Conservation (phyloP, 2,113 vertebrate species). For the Empidonax traillii region DNA sequence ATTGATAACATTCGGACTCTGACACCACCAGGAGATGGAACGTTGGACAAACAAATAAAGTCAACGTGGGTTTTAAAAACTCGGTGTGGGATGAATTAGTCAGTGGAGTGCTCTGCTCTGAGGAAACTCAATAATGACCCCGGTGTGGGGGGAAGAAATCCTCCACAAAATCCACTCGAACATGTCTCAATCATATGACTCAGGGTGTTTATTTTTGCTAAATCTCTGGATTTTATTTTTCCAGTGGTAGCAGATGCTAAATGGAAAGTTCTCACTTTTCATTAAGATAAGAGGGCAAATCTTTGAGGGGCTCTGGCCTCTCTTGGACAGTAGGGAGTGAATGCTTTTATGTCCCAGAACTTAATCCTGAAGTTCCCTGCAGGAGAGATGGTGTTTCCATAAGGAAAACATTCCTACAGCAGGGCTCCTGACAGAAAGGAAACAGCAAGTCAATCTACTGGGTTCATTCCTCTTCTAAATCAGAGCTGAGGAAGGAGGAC, state of each 20-base stretch:
- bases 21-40: background rate
- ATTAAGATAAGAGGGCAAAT: background rate
- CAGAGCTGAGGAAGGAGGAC: background rate
- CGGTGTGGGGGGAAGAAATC: background rate
- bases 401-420: background rate
- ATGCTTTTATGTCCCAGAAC: background rate
- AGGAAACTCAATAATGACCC: background rate
- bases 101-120: background rate
- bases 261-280: background rate
- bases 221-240: background rate
- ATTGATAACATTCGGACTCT: background rate
- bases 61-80: background rate
- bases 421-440: background rate
- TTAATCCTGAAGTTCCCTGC: background rate
- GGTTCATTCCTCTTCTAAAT: background rate
- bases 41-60: conserved; percentile 23
- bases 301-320: background rate
- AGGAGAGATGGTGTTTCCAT: background rate
- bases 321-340: background rate
- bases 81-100: conserved; percentile 5
- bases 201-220: background rate
- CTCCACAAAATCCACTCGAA: background rate
- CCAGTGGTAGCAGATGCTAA: background rate
- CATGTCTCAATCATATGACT: background rate
- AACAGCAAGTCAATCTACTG: background rate